These are phyloP conservation scores for Salvelinus sp. DNA, from an alignment of 2,113 vertebrate species.

Conservation along the genomic window DNA sequence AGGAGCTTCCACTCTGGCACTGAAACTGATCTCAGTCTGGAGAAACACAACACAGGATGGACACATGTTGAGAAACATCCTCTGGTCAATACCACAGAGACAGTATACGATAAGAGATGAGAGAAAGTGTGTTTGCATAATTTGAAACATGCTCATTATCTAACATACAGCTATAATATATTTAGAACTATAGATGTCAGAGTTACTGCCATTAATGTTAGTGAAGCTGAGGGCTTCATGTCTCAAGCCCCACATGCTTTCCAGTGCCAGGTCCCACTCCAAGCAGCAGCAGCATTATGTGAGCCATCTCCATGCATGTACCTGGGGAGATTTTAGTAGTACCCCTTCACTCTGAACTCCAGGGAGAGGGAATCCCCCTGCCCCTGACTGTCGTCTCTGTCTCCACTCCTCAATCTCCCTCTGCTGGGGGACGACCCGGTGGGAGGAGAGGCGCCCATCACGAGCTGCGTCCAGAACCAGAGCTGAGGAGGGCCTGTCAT, in stretches of 20 bases:
- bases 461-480: conserved; percentile 71
- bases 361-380: conserved; percentile 16
- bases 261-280: neutral
- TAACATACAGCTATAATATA: too few relatives aligned
- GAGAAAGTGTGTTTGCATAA: too few relatives aligned
- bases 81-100: neutral
- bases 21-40: conserved; percentile 82
- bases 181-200: neutral
- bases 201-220: neutral
- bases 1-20: conserved; percentile 64
- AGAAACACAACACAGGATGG: neutral
- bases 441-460: conserved; percentile 55
- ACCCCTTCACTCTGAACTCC: conserved; percentile 63
- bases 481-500: conserved; percentile 72
- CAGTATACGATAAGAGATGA: neutral
- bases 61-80: neutral
- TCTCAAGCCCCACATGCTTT: too few relatives aligned
- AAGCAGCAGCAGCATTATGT: too few relatives aligned
- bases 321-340: conserved; percentile 81
- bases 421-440: conserved; percentile 19
- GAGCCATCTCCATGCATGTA: conserved; percentile 49
- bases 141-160: too few relatives aligned
- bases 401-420: conserved; percentile 50
- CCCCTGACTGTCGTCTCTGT: conserved; percentile 49
- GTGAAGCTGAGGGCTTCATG: neutral